Conservation (phyloP, 2,797 vertebrate genomes). For the Graptemys geographica region DNA sequence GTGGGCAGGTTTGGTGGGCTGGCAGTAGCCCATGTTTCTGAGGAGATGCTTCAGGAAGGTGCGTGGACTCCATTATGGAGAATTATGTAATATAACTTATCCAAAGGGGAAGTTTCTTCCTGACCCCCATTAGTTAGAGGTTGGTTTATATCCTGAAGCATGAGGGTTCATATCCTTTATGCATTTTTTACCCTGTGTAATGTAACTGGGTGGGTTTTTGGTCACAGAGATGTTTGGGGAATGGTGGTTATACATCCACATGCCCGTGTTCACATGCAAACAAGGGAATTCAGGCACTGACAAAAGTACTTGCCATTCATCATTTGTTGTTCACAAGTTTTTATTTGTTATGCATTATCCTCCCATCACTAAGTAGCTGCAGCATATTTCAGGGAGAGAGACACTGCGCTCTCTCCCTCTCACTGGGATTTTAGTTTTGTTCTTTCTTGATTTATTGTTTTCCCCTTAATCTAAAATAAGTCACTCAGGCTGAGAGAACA, state of each 20-base stretch:
- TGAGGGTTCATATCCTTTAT: not conserved
- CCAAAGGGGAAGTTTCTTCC: not conserved
- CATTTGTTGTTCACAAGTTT: not conserved
- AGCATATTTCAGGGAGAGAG: not conserved
- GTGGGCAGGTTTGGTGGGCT: not conserved
- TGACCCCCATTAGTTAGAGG: not conserved
- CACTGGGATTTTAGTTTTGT: not conserved
- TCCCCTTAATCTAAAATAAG: not conserved
- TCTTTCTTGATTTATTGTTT: not conserved
- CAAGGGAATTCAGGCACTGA: not conserved
- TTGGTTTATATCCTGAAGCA: not conserved
- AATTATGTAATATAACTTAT: not conserved
- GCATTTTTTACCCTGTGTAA: not conserved
- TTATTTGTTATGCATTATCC: not conserved
- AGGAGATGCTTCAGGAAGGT: not conserved
- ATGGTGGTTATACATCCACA: not conserved
- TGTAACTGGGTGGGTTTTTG: not conserved
- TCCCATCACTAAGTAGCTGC: not conserved
- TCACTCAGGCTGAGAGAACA: not conserved
- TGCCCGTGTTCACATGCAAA: not conserved
- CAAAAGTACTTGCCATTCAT: not conserved
- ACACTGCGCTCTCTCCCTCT: not conserved
- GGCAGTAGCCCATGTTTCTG: not conserved
- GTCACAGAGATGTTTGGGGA: not conserved
- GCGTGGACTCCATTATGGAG: not conserved